Evolutionary conservation across 1,140 invertebrate genomes (phyloP).

Genomic region (Drosophila mauritiana): DNA sequence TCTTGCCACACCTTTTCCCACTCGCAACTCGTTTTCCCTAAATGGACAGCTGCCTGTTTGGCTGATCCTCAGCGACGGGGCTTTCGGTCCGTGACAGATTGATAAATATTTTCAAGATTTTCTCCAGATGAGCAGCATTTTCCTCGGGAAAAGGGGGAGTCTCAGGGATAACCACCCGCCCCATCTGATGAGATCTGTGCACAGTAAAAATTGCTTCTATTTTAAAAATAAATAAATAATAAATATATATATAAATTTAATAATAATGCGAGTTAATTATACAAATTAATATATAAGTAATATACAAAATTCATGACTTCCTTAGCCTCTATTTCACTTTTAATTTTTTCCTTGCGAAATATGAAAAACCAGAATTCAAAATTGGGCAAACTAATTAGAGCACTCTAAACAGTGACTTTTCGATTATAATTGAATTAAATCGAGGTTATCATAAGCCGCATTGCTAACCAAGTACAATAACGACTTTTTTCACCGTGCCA

Average conservation of each 20-base stretch:
- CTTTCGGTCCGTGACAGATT: slow-evolving; percentile 63
- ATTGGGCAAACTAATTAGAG: too few species aligned
- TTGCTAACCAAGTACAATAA: slow-evolving; percentile 9
- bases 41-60: slow-evolving; percentile 62
- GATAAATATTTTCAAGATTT: slow-evolving; percentile 62
- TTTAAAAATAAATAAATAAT: too few species aligned
- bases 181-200: slow-evolving; percentile 20
- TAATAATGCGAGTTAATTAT: too few species aligned
- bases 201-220: not conserved
- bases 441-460: slow-evolving; percentile 1
- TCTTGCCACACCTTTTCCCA: slow-evolving; percentile 24
- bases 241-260: too few species aligned
- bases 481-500: slow-evolving; percentile 37
- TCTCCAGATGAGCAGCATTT: slow-evolving; percentile 22
- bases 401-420: not conserved
- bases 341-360: too few species aligned
- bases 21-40: slow-evolving; percentile 68
- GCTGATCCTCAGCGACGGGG: slow-evolving; percentile 19
- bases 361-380: too few species aligned
- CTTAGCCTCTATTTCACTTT: too few species aligned
- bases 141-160: slow-evolving; percentile 5
- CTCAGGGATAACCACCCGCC: slow-evolving; percentile 55
- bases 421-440: slow-evolving; percentile 19
- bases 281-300: too few species aligned
- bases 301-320: too few species aligned